phyloP scores from a whole-genome alignment of 2,888 invertebrate species.

The Helobdella robusta region DNA sequence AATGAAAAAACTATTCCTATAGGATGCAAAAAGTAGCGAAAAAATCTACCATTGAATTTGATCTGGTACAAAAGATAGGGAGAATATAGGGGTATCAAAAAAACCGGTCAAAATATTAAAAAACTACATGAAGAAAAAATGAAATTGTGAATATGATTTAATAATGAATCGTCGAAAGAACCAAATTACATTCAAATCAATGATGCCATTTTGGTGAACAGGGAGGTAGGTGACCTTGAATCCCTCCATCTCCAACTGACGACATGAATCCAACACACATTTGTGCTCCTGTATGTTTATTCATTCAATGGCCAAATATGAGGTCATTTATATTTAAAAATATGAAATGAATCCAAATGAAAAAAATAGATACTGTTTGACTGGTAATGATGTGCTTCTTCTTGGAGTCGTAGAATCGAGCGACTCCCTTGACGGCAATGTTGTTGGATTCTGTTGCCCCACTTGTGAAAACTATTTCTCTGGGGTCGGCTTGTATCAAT shows the following conservation, averaged over 20 bases:
- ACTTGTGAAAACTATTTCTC: conserved; percentile 95
- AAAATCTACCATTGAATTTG: no score
- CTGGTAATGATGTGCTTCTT: conserved; percentile 93
- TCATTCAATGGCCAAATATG: not conserved
- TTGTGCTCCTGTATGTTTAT: conserved; percentile 74
- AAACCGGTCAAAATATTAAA: no score
- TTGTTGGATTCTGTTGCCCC: conserved; percentile 99
- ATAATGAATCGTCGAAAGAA: no score
- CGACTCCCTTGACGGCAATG: conserved; percentile 90
- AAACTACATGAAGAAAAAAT: no score
- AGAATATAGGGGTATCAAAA: no score
- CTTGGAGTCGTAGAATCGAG: conserved; percentile 80
- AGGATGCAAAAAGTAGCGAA: no score
- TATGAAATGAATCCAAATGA: not conserved
- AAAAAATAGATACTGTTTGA: conserved; percentile 64
- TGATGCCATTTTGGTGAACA: conserved; percentile 69
- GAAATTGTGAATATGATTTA: no score
- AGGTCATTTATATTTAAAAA: not conserved
- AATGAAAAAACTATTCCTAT: no score
- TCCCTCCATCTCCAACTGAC: conserved; percentile 85
- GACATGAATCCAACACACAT: conserved; percentile 94
- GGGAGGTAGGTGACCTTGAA: conserved; percentile 90
- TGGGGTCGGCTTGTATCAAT: conserved; percentile 83
- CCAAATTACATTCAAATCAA: conserved; percentile 60
- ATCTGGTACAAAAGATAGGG: no score